These are phyloP conservation scores for Campoplex capitator DNA, from an alignment of 2,888 invertebrate genomes.

Conservation along the genomic window DNA sequence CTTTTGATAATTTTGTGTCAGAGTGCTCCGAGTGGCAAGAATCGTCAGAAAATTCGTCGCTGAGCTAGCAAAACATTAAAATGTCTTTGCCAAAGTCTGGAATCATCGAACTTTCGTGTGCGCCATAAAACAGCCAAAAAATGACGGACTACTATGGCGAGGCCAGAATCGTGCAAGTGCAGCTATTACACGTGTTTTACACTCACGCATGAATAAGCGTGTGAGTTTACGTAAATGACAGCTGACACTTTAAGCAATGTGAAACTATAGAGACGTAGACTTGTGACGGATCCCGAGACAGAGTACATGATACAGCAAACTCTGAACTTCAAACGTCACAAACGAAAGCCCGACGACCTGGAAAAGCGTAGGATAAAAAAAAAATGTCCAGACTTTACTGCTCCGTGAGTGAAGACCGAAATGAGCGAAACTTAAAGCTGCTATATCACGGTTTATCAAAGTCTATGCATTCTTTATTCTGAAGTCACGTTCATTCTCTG, in stretches of 20 bases:
- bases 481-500: constrained; percentile 50
- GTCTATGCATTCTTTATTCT: constrained; percentile 28
- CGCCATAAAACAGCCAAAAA: neutral
- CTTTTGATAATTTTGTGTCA: too few species aligned
- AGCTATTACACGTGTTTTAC: neutral
- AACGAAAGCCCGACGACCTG: constrained; percentile 53
- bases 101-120: neutral
- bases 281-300: constrained; percentile 36
- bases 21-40: too few species aligned
- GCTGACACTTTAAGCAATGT: constrained; percentile 59
- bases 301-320: constrained; percentile 34
- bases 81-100: neutral
- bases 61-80: neutral
- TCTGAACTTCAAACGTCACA: constrained; percentile 64
- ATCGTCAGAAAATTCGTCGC: too few species aligned
- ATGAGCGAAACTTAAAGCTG: constrained; percentile 54
- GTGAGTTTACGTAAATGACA: constrained; percentile 32
- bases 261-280: constrained; percentile 28
- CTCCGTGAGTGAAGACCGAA: constrained; percentile 44
- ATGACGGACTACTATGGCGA: neutral
- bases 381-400: constrained; percentile 32
- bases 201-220: constrained; percentile 3
- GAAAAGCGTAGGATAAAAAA: constrained; percentile 26
- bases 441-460: constrained; percentile 38
- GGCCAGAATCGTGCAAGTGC: neutral